Evolutionary conservation across 2,113 vertebrate species (phyloP).

Genomic region (Apodemus sylvaticus): DNA sequence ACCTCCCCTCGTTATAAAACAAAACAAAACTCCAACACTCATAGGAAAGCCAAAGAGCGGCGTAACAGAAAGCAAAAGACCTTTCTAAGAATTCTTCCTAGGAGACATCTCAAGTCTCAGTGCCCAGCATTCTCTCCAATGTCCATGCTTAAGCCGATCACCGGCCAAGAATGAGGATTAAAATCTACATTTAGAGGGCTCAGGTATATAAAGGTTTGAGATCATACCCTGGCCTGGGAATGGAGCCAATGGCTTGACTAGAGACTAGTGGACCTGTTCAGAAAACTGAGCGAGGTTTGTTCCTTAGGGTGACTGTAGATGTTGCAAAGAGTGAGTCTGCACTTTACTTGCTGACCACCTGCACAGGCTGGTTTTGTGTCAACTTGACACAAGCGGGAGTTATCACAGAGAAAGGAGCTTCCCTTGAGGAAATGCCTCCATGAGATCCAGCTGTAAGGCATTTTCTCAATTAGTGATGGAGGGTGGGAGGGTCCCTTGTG

Average conservation of each 20-base stretch:
- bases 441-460: too few relatives aligned
- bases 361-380: too few relatives aligned
- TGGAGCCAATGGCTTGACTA: not conserved
- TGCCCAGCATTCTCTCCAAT: not conserved
- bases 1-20: not conserved
- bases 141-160: not conserved
- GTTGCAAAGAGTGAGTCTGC: not conserved
- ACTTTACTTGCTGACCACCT: not conserved
- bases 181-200: not conserved
- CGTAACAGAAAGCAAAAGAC: not conserved
- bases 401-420: too few relatives aligned
- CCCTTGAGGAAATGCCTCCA: too few relatives aligned
- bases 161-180: not conserved
- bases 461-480: too few relatives aligned
- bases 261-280: not conserved
- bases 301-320: not conserved
- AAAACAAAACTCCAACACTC: not conserved
- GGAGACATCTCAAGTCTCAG: not conserved
- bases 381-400: too few relatives aligned
- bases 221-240: not conserved
- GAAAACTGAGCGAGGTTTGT: not conserved
- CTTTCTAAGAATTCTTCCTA: not conserved
- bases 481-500: too few relatives aligned
- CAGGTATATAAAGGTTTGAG: not conserved
- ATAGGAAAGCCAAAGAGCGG: not conserved